Conservation (phyloP, 1,140 invertebrate species). For the Cotesia vestalis region DNA sequence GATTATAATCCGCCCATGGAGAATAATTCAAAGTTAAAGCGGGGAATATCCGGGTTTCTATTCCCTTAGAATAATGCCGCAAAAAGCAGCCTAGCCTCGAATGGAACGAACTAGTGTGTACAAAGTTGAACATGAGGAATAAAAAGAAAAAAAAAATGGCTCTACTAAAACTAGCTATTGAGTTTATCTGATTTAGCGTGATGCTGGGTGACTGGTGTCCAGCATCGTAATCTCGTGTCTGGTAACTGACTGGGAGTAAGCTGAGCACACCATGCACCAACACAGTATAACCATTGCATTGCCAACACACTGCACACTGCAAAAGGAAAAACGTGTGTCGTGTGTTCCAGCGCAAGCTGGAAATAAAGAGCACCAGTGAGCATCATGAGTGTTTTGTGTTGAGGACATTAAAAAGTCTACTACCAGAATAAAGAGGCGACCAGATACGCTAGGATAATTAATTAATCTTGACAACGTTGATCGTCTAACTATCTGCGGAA, state of each 20-base stretch:
- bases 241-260: conserved; percentile 29
- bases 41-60: not conserved
- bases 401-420: conserved; percentile 29
- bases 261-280: not conserved
- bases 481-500: conserved; percentile 34
- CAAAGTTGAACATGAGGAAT: not conserved
- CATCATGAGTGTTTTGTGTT: too few relatives aligned
- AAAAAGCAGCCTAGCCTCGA: not conserved
- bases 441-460: conserved; percentile 43
- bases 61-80: not conserved
- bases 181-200: conserved; percentile 33
- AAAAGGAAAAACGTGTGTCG: conserved; percentile 23
- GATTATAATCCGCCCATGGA: conserved; percentile 26
- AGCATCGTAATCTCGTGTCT: conserved; percentile 13
- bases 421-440: conserved; percentile 8
- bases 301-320: too few relatives aligned
- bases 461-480: conserved; percentile 53
- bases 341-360: too few relatives aligned
- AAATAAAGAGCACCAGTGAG: too few relatives aligned
- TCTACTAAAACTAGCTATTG: not conserved
- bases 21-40: not conserved
- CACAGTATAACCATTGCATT: too few relatives aligned
- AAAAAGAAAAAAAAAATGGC: not conserved
- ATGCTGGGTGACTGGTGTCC: conserved; percentile 15
- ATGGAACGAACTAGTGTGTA: not conserved